Conservation (phyloP, 2,888 invertebrate genomes). For the Tenthredo distinguenda region DNA sequence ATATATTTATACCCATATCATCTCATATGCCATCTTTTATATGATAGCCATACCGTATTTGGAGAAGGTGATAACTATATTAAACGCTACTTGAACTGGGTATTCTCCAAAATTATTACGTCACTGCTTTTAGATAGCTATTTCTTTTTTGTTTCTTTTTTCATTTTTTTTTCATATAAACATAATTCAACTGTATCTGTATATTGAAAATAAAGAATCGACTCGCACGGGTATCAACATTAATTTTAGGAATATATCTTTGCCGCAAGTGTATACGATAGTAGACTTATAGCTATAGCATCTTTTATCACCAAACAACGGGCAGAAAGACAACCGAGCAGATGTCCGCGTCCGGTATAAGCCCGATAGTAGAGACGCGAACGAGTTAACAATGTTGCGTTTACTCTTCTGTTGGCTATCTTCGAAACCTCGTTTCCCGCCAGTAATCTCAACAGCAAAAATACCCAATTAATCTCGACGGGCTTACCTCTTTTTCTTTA, state of each 20-base stretch:
- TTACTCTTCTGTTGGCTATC: neutral
- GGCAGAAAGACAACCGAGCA: neutral
- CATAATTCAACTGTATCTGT: neutral
- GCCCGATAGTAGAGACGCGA: constrained; percentile 28
- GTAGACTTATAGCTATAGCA: neutral
- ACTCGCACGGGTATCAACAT: neutral
- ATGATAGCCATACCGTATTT: neutral
- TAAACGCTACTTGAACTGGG: neutral
- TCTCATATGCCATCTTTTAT: neutral
- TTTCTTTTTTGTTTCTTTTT: neutral
- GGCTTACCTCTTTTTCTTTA: neutral
- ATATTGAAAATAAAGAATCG: neutral
- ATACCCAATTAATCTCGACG: neutral
- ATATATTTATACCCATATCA: neutral
- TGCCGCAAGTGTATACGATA: neutral
- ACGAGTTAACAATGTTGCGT: neutral
- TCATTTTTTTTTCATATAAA: neutral
- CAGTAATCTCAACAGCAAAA: neutral
- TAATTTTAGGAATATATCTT: neutral
- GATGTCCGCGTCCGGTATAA: constrained; percentile 6
- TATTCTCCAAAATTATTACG: neutral
- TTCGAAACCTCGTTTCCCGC: neutral
- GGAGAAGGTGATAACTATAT: neutral
- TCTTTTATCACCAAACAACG: constrained; percentile 15
- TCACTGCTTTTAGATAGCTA: neutral